A percentile compares a stretch with the other conserved stretches of the same genome.
These are phyloP conservation scores for Eugnorisma glareosa DNA, from an alignment of 2,888 invertebrate species.

Conservation along the genomic window DNA sequence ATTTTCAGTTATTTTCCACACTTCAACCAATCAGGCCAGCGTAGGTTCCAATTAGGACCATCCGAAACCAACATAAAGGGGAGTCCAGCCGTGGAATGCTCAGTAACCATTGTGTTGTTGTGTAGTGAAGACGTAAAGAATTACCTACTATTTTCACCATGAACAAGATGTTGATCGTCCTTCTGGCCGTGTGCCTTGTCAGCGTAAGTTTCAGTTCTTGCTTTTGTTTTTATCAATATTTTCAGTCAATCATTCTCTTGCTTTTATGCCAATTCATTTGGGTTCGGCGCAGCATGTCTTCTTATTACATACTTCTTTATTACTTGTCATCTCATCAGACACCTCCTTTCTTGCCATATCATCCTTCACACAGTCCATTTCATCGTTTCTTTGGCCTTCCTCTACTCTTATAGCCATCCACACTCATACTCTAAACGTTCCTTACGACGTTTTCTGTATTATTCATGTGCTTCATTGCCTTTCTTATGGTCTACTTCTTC, in stretches of 20 bases:
- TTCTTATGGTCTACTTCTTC: not conserved
- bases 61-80: conserved; percentile 68
- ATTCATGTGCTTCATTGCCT: not conserved
- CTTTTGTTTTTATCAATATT: not conserved
- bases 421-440: too few species aligned
- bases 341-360: too few species aligned
- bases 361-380: too few species aligned
- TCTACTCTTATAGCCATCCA: too few species aligned
- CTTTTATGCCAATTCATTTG: too few species aligned
- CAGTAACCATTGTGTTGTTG: conserved; percentile 70
- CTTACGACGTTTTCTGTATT: not conserved
- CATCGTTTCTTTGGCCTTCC: too few species aligned
- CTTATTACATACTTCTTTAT: too few species aligned
- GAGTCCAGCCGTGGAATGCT: conserved; percentile 43
- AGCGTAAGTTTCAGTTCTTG: conserved; percentile 51
- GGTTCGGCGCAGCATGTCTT: too few species aligned
- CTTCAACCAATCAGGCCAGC: not conserved
- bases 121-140: conserved; percentile 65
- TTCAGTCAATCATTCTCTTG: not conserved
- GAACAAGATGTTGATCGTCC: conserved; percentile 80
- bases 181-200: conserved; percentile 82
- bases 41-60: not conserved
- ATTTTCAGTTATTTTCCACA: not conserved
- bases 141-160: conserved; percentile 67
- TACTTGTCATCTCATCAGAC: too few species aligned